phyloP scores from a whole-genome alignment of 2,113 vertebrate species.

The Prolemur simus region DNA sequence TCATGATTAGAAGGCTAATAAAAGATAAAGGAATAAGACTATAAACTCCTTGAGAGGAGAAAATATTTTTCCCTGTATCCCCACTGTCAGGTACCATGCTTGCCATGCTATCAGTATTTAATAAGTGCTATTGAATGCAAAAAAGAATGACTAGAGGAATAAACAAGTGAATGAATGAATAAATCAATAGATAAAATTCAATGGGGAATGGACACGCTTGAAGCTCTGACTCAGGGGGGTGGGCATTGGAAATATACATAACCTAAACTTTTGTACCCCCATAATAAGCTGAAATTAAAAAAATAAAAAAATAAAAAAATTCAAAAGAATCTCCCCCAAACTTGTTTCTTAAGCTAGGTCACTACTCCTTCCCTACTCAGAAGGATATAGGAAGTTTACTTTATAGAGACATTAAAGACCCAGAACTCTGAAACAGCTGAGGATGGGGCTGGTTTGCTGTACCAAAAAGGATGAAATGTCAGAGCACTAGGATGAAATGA shows the following conservation, averaged over 20 bases:
- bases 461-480: not conserved
- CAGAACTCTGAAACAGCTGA: not conserved
- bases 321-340: not conserved
- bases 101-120: not conserved
- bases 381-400: not conserved
- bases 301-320: too few species aligned
- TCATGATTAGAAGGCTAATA: not conserved
- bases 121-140: not conserved
- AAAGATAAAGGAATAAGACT: not conserved
- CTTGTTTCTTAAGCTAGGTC: not conserved
- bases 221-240: too few species aligned
- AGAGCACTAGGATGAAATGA: not conserved
- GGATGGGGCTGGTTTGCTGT: not conserved
- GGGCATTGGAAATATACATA: too few species aligned
- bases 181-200: too few species aligned
- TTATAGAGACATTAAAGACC: not conserved
- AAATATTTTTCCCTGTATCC: not conserved
- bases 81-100: not conserved
- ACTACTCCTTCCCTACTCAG: not conserved
- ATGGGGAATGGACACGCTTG: too few species aligned
- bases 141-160: not conserved
- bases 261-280: too few species aligned
- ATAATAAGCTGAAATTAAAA: too few species aligned
- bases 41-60: not conserved
- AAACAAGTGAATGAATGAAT: not conserved